A percentile compares a stretch with the other conserved stretches of the same genome.
These are phyloP conservation scores for Drosophila merina DNA, from an alignment of 2,888 invertebrate genomes.

Conservation along the genomic window DNA sequence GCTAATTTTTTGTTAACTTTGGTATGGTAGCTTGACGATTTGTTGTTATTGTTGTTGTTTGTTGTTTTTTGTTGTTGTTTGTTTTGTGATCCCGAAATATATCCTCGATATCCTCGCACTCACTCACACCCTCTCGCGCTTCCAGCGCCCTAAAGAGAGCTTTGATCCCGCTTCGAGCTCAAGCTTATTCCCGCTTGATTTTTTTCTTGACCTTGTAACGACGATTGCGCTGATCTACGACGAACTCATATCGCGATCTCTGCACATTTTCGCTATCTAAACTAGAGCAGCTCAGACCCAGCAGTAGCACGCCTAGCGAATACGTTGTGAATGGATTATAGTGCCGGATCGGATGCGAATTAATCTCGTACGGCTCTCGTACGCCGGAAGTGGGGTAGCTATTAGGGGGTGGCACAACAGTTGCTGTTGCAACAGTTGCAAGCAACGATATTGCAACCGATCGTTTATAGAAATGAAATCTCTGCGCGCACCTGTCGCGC, in stretches of 20 bases:
- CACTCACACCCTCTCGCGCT: slow-evolving; percentile 23
- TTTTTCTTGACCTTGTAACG: slow-evolving; percentile 84
- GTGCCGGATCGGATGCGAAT: slow-evolving; percentile 50
- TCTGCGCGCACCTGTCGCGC: slow-evolving; percentile 54
- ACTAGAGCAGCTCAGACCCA: slow-evolving; percentile 82
- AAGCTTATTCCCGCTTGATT: slow-evolving; percentile 78
- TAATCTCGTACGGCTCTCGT: slow-evolving; percentile 11
- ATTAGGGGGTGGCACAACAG: background rate
- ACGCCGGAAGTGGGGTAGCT: background rate
- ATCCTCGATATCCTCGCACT: slow-evolving; percentile 3
- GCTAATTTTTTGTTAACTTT: slow-evolving; percentile 72
- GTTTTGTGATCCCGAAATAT: slow-evolving; percentile 30
- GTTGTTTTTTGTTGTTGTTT: slow-evolving; percentile 8
- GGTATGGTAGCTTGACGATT: slow-evolving; percentile 72
- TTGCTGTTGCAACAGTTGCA: slow-evolving; percentile 1
- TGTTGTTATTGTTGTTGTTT: slow-evolving; percentile 27
- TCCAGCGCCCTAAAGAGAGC: slow-evolving; percentile 23
- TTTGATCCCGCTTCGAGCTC: background rate
- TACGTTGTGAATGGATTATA: slow-evolving; percentile 84
- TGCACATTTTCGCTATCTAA: slow-evolving; percentile 84
- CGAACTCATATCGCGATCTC: slow-evolving; percentile 85
- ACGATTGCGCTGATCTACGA: slow-evolving; percentile 84
- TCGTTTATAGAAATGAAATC: slow-evolving; percentile 48
- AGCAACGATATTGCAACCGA: background rate
- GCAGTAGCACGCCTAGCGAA: slow-evolving; percentile 83